Conservation (phyloP, 1,140 invertebrate genomes). For the Drosophila obscura region DNA sequence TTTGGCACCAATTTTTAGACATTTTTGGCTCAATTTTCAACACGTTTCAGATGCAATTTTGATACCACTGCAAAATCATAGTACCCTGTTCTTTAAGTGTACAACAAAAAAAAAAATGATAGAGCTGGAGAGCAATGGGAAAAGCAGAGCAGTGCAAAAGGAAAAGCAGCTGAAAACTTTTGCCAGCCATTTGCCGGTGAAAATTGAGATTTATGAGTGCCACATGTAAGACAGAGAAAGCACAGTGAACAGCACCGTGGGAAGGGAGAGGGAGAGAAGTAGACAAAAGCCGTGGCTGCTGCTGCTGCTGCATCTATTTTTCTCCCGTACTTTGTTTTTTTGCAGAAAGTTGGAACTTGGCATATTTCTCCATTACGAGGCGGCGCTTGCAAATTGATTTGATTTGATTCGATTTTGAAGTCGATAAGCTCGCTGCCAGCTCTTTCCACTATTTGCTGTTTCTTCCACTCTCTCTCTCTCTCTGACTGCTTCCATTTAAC, state of each 20-base stretch:
- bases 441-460: constrained; percentile 7
- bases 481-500: neutral
- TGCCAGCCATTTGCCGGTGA: constrained; percentile 58
- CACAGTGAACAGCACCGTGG: no score
- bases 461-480: constrained; percentile 3
- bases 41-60: no score
- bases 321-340: constrained; percentile 49
- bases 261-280: neutral
- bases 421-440: constrained; percentile 61
- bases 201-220: constrained; percentile 60
- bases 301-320: constrained; percentile 46
- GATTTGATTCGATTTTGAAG: constrained; percentile 79
- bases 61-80: no score
- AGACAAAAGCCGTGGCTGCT: constrained; percentile 34
- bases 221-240: constrained; percentile 12
- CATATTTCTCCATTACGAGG: constrained; percentile 77
- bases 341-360: constrained; percentile 58
- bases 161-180: constrained; percentile 52
- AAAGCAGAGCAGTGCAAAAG: constrained; percentile 50
- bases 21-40: no score
- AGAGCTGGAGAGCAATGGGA: constrained; percentile 10
- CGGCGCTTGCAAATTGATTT: constrained; percentile 74
- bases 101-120: neutral
- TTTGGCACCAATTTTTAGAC: no score
- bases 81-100: no score